A percentile compares a stretch with the other conserved stretches of the same genome.
These are phyloP conservation scores for Acanthisitta chloris DNA, from an alignment of 2,113 vertebrate genomes.

Conservation along the genomic window DNA sequence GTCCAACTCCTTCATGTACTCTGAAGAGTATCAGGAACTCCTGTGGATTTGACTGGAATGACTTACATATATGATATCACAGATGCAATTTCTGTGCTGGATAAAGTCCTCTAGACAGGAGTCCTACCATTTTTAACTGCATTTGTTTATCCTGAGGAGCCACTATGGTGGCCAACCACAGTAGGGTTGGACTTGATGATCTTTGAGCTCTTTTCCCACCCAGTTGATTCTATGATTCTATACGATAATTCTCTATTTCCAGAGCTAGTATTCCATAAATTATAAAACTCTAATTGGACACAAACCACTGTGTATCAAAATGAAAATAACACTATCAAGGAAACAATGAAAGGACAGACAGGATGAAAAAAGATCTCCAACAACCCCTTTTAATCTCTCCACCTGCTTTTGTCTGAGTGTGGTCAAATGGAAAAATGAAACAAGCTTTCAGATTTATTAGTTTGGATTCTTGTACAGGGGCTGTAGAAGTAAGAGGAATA, in stretches of 20 bases:
- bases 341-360: neutral
- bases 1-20: neutral
- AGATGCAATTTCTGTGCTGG: neutral
- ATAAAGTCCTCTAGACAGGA: neutral
- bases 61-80: neutral
- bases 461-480: neutral
- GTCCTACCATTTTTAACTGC: neutral
- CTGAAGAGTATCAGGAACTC: neutral
- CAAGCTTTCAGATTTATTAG: slow-evolving; percentile 8
- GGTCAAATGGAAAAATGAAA: neutral
- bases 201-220: too few relatives aligned
- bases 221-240: too few relatives aligned
- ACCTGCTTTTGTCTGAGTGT: neutral
- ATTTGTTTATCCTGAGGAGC: neutral
- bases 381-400: neutral
- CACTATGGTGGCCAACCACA: too few relatives aligned
- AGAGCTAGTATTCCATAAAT: neutral
- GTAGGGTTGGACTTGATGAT: too few relatives aligned
- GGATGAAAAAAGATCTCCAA: neutral
- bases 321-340: neutral
- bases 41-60: neutral
- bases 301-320: neutral
- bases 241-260: neutral
- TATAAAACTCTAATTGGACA: neutral
- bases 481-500: neutral